Evolutionary conservation across 2,888 invertebrate genomes (phyloP).

Genomic region (Achlya flavicornis): DNA sequence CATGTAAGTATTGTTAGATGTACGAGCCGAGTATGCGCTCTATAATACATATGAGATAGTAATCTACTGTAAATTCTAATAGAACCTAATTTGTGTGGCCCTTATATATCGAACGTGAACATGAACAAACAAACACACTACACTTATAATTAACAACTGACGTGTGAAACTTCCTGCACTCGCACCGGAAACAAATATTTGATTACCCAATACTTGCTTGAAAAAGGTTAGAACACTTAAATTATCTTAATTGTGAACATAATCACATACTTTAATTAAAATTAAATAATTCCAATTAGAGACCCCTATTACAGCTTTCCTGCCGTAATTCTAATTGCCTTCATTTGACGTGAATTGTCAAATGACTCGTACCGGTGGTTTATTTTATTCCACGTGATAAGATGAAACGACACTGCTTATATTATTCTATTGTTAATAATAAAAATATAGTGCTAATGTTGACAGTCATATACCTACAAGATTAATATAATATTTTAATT

Average conservation of each 20-base stretch:
- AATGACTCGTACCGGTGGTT: not conserved
- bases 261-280: not conserved
- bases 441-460: no score
- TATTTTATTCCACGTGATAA: not conserved
- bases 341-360: slow-evolving; percentile 5
- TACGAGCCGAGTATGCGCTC: no score
- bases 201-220: slow-evolving; percentile 30
- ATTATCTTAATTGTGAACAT: not conserved
- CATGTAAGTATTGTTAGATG: no score
- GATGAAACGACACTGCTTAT: not conserved
- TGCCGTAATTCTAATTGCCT: not conserved
- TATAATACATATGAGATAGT: no score
- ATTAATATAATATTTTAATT: no score
- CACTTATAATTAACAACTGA: slow-evolving; percentile 44
- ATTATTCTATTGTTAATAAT: not conserved
- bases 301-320: not conserved
- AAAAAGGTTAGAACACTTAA: slow-evolving; percentile 4
- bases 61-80: not conserved
- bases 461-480: no score
- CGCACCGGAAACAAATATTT: slow-evolving; percentile 49
- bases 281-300: slow-evolving; percentile 1
- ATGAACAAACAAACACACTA: slow-evolving; percentile 17
- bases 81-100: not conserved
- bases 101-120: slow-evolving; percentile 12
- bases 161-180: slow-evolving; percentile 45